Evolutionary conservation across 2,113 vertebrate species (phyloP).

Genomic region (Rostratula benghalensis): DNA sequence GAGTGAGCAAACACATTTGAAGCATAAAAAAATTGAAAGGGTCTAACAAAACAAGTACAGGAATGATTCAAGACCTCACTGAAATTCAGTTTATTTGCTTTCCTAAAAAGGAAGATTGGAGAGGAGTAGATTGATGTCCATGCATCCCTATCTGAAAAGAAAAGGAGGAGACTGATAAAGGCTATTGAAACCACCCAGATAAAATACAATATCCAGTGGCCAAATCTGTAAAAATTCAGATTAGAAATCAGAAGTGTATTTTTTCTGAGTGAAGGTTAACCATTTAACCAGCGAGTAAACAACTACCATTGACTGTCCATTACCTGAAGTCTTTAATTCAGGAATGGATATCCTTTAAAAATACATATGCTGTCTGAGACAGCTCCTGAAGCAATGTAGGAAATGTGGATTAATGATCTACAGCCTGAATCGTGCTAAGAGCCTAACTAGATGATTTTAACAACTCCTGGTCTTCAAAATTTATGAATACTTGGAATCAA

Average conservation of each 20-base stretch:
- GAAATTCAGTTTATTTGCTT: neutral
- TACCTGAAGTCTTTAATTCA: neutral
- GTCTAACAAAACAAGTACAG: neutral
- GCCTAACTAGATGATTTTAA: neutral
- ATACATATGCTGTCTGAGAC: neutral
- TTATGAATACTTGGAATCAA: neutral
- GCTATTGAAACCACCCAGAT: neutral
- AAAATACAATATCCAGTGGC: neutral
- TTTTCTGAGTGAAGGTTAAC: neutral
- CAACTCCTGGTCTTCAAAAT: neutral
- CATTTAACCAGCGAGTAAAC: neutral
- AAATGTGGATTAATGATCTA: neutral
- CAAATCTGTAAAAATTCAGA: neutral
- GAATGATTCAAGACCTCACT: neutral
- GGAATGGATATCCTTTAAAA: neutral
- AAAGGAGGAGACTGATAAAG: neutral
- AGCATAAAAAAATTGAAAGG: neutral
- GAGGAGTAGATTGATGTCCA: neutral
- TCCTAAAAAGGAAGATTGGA: neutral
- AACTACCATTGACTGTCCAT: neutral
- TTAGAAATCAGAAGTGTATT: neutral
- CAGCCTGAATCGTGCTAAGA: neutral
- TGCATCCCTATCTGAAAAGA: neutral
- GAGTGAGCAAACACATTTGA: neutral
- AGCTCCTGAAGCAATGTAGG: neutral